Percentiles rank a stretch among this genome's conserved stretches.
Evolutionary conservation across 2,797 vertebrate genomes (phyloP).

Genomic region (Megaceryle alcyon): DNA sequence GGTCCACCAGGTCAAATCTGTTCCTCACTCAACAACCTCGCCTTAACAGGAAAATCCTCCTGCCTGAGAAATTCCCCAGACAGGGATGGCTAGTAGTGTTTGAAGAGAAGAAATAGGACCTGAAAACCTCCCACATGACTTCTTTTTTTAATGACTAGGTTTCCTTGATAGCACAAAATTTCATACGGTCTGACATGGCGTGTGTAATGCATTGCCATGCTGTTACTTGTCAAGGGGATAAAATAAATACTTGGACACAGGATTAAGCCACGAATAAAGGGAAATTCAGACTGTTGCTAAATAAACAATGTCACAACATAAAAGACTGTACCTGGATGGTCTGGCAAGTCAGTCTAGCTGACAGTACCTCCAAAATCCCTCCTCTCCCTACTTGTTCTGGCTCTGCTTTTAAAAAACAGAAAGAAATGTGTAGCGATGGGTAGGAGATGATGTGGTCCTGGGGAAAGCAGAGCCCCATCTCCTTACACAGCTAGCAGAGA

Average conservation of each 20-base stretch:
- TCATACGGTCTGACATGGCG: background rate
- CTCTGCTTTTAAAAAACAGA: background rate
- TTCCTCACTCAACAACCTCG: background rate
- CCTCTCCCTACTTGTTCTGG: background rate
- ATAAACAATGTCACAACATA: background rate
- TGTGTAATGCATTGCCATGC: background rate
- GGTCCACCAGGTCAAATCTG: background rate
- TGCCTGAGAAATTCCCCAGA: background rate
- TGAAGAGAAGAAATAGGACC: background rate
- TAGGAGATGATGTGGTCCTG: constrained; percentile 8
- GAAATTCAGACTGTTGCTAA: background rate
- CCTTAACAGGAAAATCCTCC: background rate
- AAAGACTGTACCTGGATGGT: background rate
- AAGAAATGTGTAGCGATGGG: background rate
- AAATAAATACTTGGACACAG: background rate
- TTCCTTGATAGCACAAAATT: background rate
- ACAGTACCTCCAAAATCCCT: background rate
- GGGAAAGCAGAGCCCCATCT: constrained; percentile 72
- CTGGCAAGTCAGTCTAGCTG: background rate
- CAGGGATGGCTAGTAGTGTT: background rate
- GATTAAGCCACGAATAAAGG: background rate
- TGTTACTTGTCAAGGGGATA: background rate
- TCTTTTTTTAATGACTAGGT: background rate
- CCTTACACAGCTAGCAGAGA: constrained; percentile 65
- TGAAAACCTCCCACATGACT: background rate